These are phyloP conservation scores for Hoplostethus mediterraneus DNA, from an alignment of 2,797 vertebrate species.

Conservation along the genomic window DNA sequence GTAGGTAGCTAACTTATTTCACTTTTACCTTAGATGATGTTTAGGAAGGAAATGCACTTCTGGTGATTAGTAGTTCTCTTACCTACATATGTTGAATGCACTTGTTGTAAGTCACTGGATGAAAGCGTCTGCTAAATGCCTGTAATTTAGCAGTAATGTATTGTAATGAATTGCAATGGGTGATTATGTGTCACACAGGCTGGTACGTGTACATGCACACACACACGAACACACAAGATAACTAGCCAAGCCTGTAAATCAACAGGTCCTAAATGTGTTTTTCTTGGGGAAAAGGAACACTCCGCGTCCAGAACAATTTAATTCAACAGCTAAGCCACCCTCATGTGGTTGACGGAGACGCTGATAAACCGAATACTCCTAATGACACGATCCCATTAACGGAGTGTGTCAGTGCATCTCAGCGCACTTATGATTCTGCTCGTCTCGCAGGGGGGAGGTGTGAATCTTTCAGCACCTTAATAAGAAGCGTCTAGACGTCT, in stretches of 20 bases:
- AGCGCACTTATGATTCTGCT: slow-evolving; percentile 25
- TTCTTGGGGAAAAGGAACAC: slow-evolving; percentile 59
- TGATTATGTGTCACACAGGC: slow-evolving; percentile 22
- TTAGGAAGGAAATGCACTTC: too few relatives aligned
- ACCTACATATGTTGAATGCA: too few relatives aligned
- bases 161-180: not conserved
- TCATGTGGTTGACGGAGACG: slow-evolving; percentile 26
- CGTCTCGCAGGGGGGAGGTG: slow-evolving; percentile 28
- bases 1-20: too few relatives aligned
- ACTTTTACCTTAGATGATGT: too few relatives aligned
- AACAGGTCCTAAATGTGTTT: slow-evolving; percentile 62
- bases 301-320: slow-evolving; percentile 46
- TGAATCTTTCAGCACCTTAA: slow-evolving; percentile 46
- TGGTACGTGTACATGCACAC: slow-evolving; percentile 22
- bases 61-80: too few relatives aligned
- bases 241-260: slow-evolving; percentile 42
- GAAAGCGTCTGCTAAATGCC: too few relatives aligned
- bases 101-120: too few relatives aligned
- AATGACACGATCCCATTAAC: slow-evolving; percentile 66
- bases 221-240: slow-evolving; percentile 14
- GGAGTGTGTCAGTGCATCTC: slow-evolving; percentile 72
- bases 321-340: slow-evolving; percentile 20
- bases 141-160: too few relatives aligned
- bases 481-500: slow-evolving; percentile 32
- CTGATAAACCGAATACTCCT: slow-evolving; percentile 53